Conservation (phyloP, 2,888 invertebrate genomes). For the Stramonita haemastoma region DNA sequence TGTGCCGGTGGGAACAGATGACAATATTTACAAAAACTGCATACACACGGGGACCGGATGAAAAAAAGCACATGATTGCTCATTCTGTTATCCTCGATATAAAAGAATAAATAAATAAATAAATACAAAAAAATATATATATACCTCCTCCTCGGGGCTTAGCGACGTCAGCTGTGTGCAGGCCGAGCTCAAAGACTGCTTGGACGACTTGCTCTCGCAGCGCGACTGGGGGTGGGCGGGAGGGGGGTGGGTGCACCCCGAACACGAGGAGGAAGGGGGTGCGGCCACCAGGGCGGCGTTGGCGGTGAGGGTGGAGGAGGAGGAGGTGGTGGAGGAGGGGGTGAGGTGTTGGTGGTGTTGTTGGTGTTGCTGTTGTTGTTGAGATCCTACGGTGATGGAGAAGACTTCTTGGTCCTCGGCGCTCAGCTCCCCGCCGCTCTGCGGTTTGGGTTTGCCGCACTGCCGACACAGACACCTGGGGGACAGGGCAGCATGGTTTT, state of each 20-base stretch:
- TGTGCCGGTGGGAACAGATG: no score
- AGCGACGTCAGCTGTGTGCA: conserved; percentile 52
- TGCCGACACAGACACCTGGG: conserved; percentile 44
- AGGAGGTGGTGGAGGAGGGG: conserved; percentile 11
- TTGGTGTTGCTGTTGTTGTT: conserved; percentile 15
- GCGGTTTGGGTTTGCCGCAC: conserved; percentile 51
- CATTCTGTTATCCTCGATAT: no score
- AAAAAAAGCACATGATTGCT: no score
- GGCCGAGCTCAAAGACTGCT: conserved; percentile 50
- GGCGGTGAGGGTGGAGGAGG: conserved; percentile 10
- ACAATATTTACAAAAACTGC: no score
- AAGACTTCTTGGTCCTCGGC: conserved; percentile 69
- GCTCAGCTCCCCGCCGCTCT: conserved; percentile 53
- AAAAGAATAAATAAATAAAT: no score
- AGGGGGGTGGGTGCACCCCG: conserved; percentile 24
- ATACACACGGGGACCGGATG: no score
- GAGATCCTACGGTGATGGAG: conserved; percentile 55
- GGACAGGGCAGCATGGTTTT: no score
- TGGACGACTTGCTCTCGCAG: conserved; percentile 53
- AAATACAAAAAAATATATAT: no score
- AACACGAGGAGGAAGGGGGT: background rate
- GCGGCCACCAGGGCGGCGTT: background rate
- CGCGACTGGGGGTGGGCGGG: conserved; percentile 37
- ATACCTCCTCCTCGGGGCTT: conserved; percentile 51
- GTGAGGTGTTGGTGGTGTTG: conserved; percentile 6